A percentile compares a stretch with the other conserved stretches of the same genome.
These are phyloP conservation scores for Zosterops borbonicus DNA, from an alignment of 2,113 vertebrate genomes.

Conservation along the genomic window DNA sequence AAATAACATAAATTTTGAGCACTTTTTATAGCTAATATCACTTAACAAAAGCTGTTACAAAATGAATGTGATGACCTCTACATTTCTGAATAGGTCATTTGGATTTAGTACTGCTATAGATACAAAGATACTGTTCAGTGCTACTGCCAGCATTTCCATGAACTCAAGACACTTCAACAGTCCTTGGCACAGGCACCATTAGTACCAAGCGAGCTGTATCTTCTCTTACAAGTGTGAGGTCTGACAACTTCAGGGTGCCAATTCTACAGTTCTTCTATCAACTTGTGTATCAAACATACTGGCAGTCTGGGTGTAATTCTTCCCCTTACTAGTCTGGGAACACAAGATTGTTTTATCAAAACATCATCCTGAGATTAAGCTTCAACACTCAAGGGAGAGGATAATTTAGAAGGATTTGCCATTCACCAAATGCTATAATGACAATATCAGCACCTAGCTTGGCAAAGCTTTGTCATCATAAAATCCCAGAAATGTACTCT, in stretches of 20 bases:
- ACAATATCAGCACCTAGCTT: background rate
- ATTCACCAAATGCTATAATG: background rate
- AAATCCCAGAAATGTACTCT: background rate
- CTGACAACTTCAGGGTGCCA: background rate
- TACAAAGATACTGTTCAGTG: background rate
- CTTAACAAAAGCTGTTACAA: conserved; percentile 19
- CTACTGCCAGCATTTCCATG: background rate
- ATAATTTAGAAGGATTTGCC: background rate
- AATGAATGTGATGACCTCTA: background rate
- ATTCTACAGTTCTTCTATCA: background rate
- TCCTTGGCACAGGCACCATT: background rate
- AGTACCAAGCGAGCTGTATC: background rate
- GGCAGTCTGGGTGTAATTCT: background rate
- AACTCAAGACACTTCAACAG: background rate
- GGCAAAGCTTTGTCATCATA: background rate
- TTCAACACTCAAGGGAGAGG: background rate
- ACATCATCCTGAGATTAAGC: background rate
- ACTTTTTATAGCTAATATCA: background rate
- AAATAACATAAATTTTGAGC: background rate
- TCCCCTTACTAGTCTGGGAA: background rate
- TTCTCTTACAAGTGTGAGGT: background rate
- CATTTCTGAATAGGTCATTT: background rate
- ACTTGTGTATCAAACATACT: background rate
- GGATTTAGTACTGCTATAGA: conserved; percentile 13
- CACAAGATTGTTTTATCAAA: background rate